phyloP scores from a whole-genome alignment of 2,888 invertebrate species.

The Neoscelio sp. region DNA sequence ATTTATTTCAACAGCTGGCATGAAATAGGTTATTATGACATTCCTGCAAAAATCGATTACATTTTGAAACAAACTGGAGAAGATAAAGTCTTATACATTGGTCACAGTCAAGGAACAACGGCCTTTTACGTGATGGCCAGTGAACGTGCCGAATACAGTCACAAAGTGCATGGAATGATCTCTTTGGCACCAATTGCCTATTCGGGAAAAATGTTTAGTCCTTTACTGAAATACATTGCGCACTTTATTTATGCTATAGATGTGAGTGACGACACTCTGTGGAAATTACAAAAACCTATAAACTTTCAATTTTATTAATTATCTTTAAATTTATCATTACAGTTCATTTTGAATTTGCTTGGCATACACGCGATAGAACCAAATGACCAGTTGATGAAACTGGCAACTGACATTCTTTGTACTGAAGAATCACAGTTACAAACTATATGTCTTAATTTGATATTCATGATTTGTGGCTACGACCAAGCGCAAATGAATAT shows the following conservation, averaged over 20 bases:
- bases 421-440: constrained; percentile 85
- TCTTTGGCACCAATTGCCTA: constrained; percentile 89
- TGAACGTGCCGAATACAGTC: constrained; percentile 82
- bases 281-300: constrained; percentile 13
- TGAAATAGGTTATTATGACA: constrained; percentile 86
- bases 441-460: constrained; percentile 86
- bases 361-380: constrained; percentile 86
- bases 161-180: constrained; percentile 86
- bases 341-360: constrained; percentile 68
- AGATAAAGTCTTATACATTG: constrained; percentile 84
- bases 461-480: constrained; percentile 88
- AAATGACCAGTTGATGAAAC: constrained; percentile 78
- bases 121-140: constrained; percentile 82
- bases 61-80: constrained; percentile 83
- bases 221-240: constrained; percentile 83
- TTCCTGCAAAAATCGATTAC: constrained; percentile 86
- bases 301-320: constrained; percentile 7
- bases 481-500: constrained; percentile 64
- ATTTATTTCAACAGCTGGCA: constrained; percentile 86
- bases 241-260: constrained; percentile 78
- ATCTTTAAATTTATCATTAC: constrained; percentile 1
- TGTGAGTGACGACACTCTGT: constrained; percentile 70
- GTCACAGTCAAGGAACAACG: constrained; percentile 86
- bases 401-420: constrained; percentile 84
- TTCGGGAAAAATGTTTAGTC: constrained; percentile 85